A percentile compares a stretch with the other conserved stretches of the same genome.
phyloP scores from a whole-genome alignment of 2,888 invertebrate genomes.

The Stenolophus ochropezus region DNA sequence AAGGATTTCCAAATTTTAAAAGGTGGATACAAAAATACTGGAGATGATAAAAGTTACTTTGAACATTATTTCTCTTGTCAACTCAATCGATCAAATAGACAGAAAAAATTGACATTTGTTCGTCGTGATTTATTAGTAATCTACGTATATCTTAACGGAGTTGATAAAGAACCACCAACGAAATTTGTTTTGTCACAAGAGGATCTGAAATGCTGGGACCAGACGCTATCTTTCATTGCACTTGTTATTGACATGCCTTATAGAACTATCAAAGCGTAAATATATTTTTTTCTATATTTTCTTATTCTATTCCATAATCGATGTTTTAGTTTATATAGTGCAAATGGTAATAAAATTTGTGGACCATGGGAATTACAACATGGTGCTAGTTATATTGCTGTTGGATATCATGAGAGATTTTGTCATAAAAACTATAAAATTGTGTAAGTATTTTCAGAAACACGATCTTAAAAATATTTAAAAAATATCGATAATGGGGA shows the following conservation, averaged over 20 bases:
- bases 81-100: slow-evolving; percentile 19
- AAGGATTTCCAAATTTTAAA: slow-evolving; percentile 59
- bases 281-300: neutral
- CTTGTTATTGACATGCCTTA: slow-evolving; percentile 49
- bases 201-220: slow-evolving; percentile 59
- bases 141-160: slow-evolving; percentile 57
- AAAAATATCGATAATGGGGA: neutral
- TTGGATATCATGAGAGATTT: slow-evolving; percentile 56
- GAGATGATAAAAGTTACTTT: slow-evolving; percentile 7
- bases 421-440: slow-evolving; percentile 24
- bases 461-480: too few species aligned
- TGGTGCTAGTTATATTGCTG: slow-evolving; percentile 60
- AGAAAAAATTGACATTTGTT: slow-evolving; percentile 34
- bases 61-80: slow-evolving; percentile 43
- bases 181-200: slow-evolving; percentile 60
- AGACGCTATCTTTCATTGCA: slow-evolving; percentile 52
- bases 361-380: slow-evolving; percentile 61
- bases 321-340: slow-evolving; percentile 50
- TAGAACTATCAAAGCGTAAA: slow-evolving; percentile 46
- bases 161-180: slow-evolving; percentile 30
- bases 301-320: neutral
- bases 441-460: too few species aligned
- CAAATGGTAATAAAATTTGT: slow-evolving; percentile 53
- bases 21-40: slow-evolving; percentile 53
- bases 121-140: slow-evolving; percentile 50